Evolutionary conservation across 2,797 vertebrate species (phyloP).

Genomic region (Threskiornis aethiopicus): DNA sequence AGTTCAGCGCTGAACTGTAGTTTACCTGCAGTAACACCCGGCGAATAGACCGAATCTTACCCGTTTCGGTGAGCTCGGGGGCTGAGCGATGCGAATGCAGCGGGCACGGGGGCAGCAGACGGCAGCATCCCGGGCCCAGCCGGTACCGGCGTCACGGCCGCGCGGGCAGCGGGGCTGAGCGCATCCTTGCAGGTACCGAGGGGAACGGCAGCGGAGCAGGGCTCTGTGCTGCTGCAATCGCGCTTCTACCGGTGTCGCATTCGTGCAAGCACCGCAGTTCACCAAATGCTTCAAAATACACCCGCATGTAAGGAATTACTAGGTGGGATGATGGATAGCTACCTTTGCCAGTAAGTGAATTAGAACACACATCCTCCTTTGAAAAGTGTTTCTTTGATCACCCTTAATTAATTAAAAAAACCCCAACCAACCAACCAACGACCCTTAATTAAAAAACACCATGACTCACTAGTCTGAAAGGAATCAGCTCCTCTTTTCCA

Average conservation of each 20-base stretch:
- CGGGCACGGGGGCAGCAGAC: fast-evolving
- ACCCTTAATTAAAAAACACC: not conserved
- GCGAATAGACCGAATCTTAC: fast-evolving
- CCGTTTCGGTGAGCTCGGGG: fast-evolving
- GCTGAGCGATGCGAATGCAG: not conserved
- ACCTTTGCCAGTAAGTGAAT: not conserved
- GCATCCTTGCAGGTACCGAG: not conserved
- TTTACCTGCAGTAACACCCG: not conserved
- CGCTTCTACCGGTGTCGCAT: not conserved
- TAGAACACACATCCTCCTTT: not conserved
- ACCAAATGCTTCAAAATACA: not conserved
- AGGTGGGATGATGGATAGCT: not conserved
- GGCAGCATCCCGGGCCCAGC: not conserved
- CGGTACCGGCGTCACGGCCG: not conserved
- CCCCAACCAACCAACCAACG: not conserved
- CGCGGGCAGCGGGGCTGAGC: not conserved
- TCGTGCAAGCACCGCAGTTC: not conserved
- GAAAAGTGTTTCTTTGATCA: not conserved
- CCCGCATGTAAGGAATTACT: fast-evolving
- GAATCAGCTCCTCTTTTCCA: not conserved
- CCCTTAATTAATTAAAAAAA: not conserved
- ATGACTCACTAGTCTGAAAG: not conserved
- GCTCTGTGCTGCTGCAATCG: not conserved
- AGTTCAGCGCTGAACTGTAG: not conserved
- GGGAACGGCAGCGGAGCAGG: not conserved